Base-by-base conservation (phyloP, 2,113 vertebrate genomes). In the Pteronura brasiliensis region DNA sequence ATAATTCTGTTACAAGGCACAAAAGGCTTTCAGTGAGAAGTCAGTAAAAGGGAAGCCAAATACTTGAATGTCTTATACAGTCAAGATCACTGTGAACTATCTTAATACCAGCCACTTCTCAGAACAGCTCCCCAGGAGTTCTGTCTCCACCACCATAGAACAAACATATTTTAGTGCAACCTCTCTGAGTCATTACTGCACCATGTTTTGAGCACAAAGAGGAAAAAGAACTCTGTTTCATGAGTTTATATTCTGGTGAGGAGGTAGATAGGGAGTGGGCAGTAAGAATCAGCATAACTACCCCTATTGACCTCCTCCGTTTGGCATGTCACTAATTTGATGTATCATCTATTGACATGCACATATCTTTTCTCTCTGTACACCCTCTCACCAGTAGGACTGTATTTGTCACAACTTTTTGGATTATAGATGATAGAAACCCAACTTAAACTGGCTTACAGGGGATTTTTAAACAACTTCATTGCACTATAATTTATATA, bases 401-500 rank as follows among this genome's bases (percentile, higher is more conserved):
- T 69, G 42, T 47, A 39, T 55, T 31, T 23, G 27, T 52, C 69
- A 13, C 36, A 39, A 10, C 23, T 92, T 11, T 82, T 55, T 39
- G n/a, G 13, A 21, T 52, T 93, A 11, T 29, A 59, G 31, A 34
- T 89, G 65, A 81, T 29, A 85, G 71, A 92, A 94, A 92, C 49
- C 8, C 63, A 94, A 55, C 39, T 63, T 21, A 89, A 14, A 57
- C 39, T 84, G 39, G 10, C 36, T 91, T 79, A 67, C n/a, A 17
- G 81, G n/a, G 52, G 25, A 49, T 52, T 91, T 93, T 71, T 52
- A 49, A 49, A 49, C 47, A 49, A 49, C 47, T 49, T 49, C 34
- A 18, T 52, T 17, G 10, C 57, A 18, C 9, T 76, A 15, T 94
- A 57, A n/a, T n/a, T 63, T 39, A 23, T n/a, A 61, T 47, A 31